Evolutionary conservation across 2,888 invertebrate genomes (phyloP).

Genomic region (Dermolepida albohirtum): DNA sequence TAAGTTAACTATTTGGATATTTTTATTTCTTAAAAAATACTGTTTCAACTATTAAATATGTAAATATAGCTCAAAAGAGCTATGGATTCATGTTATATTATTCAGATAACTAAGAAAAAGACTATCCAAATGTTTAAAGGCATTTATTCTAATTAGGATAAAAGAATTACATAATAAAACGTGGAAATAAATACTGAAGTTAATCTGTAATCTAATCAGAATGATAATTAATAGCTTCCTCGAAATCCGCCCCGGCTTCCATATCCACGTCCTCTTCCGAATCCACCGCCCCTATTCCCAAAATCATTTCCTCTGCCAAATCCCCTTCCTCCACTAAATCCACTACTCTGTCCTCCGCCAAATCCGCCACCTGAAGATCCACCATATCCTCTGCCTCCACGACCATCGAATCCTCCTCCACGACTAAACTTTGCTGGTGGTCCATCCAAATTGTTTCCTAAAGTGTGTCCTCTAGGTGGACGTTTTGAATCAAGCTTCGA

Average conservation of each 20-base stretch:
- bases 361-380: conserved; percentile 47
- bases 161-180: too few species aligned
- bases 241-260: conserved; percentile 30
- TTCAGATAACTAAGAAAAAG: too few species aligned
- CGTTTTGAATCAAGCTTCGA: conserved; percentile 68
- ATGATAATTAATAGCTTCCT: too few species aligned
- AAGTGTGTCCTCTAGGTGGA: conserved; percentile 65
- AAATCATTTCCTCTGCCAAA: conserved; percentile 44
- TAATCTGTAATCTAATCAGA: too few species aligned
- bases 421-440: conserved; percentile 65
- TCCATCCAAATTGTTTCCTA: conserved; percentile 57
- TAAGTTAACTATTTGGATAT: too few species aligned
- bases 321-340: conserved; percentile 43
- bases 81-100: too few species aligned
- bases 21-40: too few species aligned
- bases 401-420: conserved; percentile 54
- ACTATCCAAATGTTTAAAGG: too few species aligned
- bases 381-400: conserved; percentile 51
- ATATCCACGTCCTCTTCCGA: conserved; percentile 36
- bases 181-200: too few species aligned
- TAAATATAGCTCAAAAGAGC: too few species aligned
- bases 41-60: too few species aligned
- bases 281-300: conserved; percentile 36
- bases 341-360: conserved; percentile 48
- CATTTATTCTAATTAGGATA: too few species aligned